A percentile compares a stretch with the other conserved stretches of the same genome.
Conservation (phyloP, 2,113 vertebrate species). For the Ranitomeya variabilis region DNA sequence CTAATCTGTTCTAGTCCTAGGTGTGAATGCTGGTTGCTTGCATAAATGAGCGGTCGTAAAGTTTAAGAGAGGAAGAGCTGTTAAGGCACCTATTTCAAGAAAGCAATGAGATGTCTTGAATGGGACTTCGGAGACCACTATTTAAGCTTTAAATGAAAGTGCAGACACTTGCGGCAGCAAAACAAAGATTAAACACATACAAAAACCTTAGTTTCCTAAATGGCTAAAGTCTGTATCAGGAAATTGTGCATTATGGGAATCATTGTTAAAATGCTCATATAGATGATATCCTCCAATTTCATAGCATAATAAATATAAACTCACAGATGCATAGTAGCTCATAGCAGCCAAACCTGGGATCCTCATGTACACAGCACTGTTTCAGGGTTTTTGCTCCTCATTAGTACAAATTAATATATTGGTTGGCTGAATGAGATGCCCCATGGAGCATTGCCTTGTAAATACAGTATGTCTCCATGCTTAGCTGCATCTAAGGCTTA, state of each 20-base stretch:
- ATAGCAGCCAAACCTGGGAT: too few relatives aligned
- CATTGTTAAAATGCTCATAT: background rate
- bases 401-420: too few relatives aligned
- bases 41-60: conserved; percentile 25
- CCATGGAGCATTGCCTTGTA: too few relatives aligned
- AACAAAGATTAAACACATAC: conserved; percentile 43
- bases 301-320: background rate
- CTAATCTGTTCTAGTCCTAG: background rate
- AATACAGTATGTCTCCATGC: too few relatives aligned
- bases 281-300: background rate
- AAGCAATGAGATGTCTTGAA: conserved; percentile 43
- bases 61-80: conserved; percentile 17
- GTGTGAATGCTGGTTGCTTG: background rate
- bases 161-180: conserved; percentile 31
- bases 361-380: too few relatives aligned
- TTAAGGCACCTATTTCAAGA: conserved; percentile 27
- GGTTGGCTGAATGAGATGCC: too few relatives aligned
- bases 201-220: background rate
- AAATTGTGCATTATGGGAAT: background rate
- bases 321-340: too few relatives aligned
- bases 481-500: too few relatives aligned
- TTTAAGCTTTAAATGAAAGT: conserved; percentile 42
- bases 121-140: conserved; percentile 41
- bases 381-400: too few relatives aligned
- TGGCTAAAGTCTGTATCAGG: background rate